phyloP scores from a whole-genome alignment of 2,888 invertebrate species.

The Drosophila testacea region DNA sequence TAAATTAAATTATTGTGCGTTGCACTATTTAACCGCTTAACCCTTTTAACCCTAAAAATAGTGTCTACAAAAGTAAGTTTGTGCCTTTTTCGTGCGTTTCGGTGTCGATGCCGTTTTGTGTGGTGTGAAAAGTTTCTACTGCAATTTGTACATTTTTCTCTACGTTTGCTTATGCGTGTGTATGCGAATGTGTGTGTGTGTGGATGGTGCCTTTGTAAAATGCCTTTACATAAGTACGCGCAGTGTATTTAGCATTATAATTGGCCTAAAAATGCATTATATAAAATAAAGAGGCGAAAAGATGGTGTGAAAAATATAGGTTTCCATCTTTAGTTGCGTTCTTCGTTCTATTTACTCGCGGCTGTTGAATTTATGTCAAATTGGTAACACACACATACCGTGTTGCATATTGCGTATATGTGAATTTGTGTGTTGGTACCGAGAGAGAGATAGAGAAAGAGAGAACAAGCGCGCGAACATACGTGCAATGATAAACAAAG shows the following conservation, averaged over 20 bases:
- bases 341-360: constrained; percentile 82
- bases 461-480: constrained; percentile 50
- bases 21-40: constrained; percentile 46
- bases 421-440: constrained; percentile 31
- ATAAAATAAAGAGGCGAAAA: constrained; percentile 52
- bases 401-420: constrained; percentile 62
- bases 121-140: constrained; percentile 76
- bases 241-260: constrained; percentile 32
- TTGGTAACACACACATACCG: constrained; percentile 74
- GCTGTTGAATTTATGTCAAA: constrained; percentile 85
- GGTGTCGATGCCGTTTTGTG: constrained; percentile 36
- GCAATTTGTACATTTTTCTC: constrained; percentile 75
- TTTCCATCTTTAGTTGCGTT: constrained; percentile 67
- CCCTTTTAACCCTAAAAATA: constrained; percentile 18
- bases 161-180: constrained; percentile 54
- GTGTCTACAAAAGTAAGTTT: constrained; percentile 46
- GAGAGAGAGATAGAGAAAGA: constrained; percentile 25
- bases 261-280: constrained; percentile 46
- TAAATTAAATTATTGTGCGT: constrained; percentile 66
- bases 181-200: constrained; percentile 31
- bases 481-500: constrained; percentile 75
- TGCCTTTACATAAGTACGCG: constrained; percentile 76
- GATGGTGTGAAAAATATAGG: constrained; percentile 61
- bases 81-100: constrained; percentile 39
- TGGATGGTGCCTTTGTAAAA: constrained; percentile 58